Evolutionary conservation across 2,113 vertebrate genomes (phyloP), one percentile per base, ranked within the genome.

Genomic region (Elgaria multicarinata): DNA sequence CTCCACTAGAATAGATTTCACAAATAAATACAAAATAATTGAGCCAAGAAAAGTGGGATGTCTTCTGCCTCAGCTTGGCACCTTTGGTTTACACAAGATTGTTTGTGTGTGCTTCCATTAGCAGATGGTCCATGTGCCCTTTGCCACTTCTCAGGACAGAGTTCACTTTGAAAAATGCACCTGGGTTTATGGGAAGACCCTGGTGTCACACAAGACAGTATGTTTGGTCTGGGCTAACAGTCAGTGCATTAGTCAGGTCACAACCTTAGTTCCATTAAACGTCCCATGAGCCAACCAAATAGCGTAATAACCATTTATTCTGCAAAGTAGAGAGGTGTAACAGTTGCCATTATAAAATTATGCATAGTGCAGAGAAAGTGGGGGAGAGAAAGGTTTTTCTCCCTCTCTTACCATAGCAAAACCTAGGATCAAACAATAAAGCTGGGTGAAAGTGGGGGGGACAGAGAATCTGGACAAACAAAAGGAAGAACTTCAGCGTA

Each of bases 231-330:
- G 4, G 53, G 77, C 77, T 58, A 53, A 85, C 71, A 55, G 22
- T 39, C 46, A 13, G 36, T 83, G 85, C 58, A 77, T 6, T 62
- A 87, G 0, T 71, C 83, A 84, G 83, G 18, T 58, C 75, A 85
- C 22, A 0, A 3, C 7, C 46, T 64, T 50, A 66, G 26, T 0
- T 0, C 62, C 62, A 18, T 18, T 80, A 69, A 50, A 85, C 72
- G 69, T 3, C 12, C 4, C 22, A 1, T 6, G 1, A 75, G 58
- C 62, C 22, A 85, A 42, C 36, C 14, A 83, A 85, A 82, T 31
- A 77, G 33, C 22, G 0, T 16, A 84, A 53, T 91, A 28, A 3
- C 0, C 1, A 0, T 53, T 84, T 78, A 78, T 86, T 72, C 81
- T 66, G 76, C 64, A 75, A 85, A 53, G 74, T 84, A 90, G 50